Base-by-base conservation (phyloP, 1,140 invertebrate species). In the Yoshiicerus persimilis region DNA sequence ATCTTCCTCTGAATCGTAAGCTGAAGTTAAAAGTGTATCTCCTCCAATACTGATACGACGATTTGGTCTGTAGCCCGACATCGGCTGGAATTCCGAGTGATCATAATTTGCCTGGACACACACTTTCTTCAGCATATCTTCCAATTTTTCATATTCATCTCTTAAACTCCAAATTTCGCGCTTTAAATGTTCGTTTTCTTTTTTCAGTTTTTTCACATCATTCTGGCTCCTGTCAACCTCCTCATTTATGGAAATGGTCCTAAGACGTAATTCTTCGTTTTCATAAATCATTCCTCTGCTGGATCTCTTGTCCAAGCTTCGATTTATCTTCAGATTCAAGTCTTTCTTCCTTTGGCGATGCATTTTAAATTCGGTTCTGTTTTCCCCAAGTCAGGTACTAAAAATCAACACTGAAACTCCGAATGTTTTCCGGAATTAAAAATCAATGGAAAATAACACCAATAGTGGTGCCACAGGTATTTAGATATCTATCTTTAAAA, bases 241-340 rank as follows among this genome's bases (percentile, higher is more conserved):
- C n/a, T 96, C 96, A 93, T 97, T 97, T 91, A 97, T 97, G 91
- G 97, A 96, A 91, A 98, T 97, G 30, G 96, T 97, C 89, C 96
- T 95, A 91, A 98, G 93, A 91, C 97, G 93, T n/a, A 98, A 94
- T 92, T 97, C 97, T 92, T 98, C 97, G 93, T 98, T 98, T 93
- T 98, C 97, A 93, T 89, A 91, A 6, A 91, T 96, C 91, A 92
- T 92, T 16, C 91, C 91, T 10, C 91, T 86, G 75, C 90, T 90
- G 1, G 91, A 92, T 77, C 91, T 89, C 91, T 92, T 92, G 91
- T 92, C 92, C 84, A 92, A 90, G 86, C 95, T 94, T 86, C 95
- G 93, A 92, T 96, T 96, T 25, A 95, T 95, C 91, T 96, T 96
- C 92, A 96, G 93, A 92, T 94, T 95, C 91, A 95, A 94, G 93